Percentiles rank a stretch among this genome's conserved stretches.
Evolutionary conservation across 2,888 invertebrate species (phyloP).

Genomic region (Xestia ashworthii): DNA sequence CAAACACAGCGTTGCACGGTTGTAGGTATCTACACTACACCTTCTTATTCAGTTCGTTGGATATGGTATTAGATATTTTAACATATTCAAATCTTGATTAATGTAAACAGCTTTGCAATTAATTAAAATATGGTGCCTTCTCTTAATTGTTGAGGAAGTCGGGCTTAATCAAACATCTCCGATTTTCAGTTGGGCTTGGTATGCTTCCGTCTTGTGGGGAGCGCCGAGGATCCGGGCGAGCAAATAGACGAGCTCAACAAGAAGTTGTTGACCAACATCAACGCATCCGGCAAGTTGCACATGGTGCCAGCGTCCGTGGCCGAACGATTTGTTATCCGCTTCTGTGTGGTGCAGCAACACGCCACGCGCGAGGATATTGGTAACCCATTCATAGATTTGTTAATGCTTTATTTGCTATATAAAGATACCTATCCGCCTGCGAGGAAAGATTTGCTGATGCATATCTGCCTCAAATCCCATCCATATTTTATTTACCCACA

Average conservation of each 20-base stretch:
- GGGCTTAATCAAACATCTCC: constrained; percentile 11
- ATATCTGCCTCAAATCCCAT: not conserved
- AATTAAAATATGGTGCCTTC: not conserved
- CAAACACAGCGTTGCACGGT: constrained; percentile 21
- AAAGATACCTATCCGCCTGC: not conserved
- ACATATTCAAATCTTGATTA: not conserved
- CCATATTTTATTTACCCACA: not conserved
- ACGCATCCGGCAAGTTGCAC: constrained; percentile 98
- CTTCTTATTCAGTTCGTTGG: not conserved
- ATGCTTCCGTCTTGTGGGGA: constrained; percentile 96
- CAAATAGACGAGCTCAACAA: constrained; percentile 94
- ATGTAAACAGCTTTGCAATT: not conserved
- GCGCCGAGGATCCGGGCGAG: constrained; percentile 81
- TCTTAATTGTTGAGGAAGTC: not conserved
- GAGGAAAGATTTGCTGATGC: not conserved
- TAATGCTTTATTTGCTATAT: constrained; percentile 22
- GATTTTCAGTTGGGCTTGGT: constrained; percentile 95
- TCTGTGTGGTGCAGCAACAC: constrained; percentile 98
- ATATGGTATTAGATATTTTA: not conserved
- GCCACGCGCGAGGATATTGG: constrained; percentile 96
- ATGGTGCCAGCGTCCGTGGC: constrained; percentile 98
- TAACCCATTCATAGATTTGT: constrained; percentile 70
- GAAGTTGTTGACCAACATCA: constrained; percentile 97
- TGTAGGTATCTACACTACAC: constrained; percentile 6
- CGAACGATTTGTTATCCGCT: constrained; percentile 97